Conservation (phyloP, 2,797 vertebrate genomes). For the Phaenicophaeus curvirostris region DNA sequence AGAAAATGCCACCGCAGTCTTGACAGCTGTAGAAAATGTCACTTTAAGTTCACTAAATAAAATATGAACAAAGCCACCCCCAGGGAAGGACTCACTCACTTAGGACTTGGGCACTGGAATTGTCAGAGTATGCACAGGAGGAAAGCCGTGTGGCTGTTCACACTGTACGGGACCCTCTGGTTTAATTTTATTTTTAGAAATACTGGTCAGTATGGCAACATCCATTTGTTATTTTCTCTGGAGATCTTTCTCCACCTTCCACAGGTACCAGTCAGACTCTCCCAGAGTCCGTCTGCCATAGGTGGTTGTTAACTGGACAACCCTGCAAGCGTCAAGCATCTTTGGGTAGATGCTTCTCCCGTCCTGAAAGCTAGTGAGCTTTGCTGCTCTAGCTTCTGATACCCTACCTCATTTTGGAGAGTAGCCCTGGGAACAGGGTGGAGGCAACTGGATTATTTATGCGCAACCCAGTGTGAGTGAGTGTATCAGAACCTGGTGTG, state of each 20-base stretch:
- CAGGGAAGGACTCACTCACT: conserved; percentile 34
- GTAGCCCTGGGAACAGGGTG: not conserved
- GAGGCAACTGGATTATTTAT: conserved; percentile 10
- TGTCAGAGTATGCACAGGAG: conserved; percentile 24
- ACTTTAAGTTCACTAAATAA: conserved; percentile 74
- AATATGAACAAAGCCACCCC: conserved; percentile 70
- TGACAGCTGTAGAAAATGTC: conserved; percentile 62
- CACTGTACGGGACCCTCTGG: conserved; percentile 1
- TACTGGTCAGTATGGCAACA: conserved; percentile 19
- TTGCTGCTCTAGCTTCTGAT: conserved; percentile 44
- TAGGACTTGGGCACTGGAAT: conserved; percentile 62
- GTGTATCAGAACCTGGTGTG: not conserved
- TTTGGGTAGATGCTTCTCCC: not conserved
- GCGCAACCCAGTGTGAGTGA: not conserved
- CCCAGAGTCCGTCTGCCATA: not conserved
- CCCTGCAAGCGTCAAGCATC: not conserved
- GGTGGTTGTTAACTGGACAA: conserved; percentile 22
- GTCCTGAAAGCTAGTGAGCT: not conserved
- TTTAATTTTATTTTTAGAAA: conserved; percentile 53
- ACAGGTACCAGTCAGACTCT: not conserved
- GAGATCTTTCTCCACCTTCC: conserved; percentile 18
- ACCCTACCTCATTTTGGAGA: conserved; percentile 46
- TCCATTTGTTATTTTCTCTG: conserved; percentile 3
- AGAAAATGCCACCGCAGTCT: conserved; percentile 75
- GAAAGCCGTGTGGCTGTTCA: conserved; percentile 24